Evolutionary conservation across 2,888 invertebrate species (phyloP).

Genomic region (Chloromyia formosa): DNA sequence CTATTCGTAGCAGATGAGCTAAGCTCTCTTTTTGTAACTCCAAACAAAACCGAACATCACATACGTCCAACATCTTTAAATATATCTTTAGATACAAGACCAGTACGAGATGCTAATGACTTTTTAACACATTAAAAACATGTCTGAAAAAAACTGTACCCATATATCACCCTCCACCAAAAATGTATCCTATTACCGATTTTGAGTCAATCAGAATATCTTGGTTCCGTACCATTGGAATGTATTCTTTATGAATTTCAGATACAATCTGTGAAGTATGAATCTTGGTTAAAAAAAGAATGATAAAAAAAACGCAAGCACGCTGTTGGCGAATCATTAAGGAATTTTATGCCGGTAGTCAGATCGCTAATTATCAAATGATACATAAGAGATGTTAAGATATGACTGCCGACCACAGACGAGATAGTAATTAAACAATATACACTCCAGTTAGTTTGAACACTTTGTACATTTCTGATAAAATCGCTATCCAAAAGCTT

Average conservation of each 20-base stretch:
- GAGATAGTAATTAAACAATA: no score
- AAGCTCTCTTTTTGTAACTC: slow-evolving; percentile 33
- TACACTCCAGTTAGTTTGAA: no score
- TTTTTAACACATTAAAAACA: slow-evolving; percentile 35
- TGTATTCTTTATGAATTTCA: background rate
- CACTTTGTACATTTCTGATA: no score
- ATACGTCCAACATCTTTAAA: background rate
- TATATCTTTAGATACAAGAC: background rate
- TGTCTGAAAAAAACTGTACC: slow-evolving; percentile 8
- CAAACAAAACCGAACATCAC: background rate
- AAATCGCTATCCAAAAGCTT: no score
- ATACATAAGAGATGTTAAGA: background rate
- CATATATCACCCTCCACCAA: background rate
- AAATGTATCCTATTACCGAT: slow-evolving; percentile 1
- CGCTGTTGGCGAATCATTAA: no score
- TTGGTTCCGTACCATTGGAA: background rate
- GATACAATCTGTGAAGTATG: no score
- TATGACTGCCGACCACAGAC: no score
- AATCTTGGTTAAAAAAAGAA: no score
- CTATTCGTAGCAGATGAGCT: slow-evolving; percentile 5
- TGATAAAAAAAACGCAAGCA: no score
- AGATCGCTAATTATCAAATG: background rate
- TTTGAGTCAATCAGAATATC: background rate
- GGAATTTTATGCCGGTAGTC: background rate
- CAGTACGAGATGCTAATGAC: slow-evolving; percentile 17